phyloP scores from a whole-genome alignment of 2,797 vertebrate genomes.

The Sphenodon punctatus region DNA sequence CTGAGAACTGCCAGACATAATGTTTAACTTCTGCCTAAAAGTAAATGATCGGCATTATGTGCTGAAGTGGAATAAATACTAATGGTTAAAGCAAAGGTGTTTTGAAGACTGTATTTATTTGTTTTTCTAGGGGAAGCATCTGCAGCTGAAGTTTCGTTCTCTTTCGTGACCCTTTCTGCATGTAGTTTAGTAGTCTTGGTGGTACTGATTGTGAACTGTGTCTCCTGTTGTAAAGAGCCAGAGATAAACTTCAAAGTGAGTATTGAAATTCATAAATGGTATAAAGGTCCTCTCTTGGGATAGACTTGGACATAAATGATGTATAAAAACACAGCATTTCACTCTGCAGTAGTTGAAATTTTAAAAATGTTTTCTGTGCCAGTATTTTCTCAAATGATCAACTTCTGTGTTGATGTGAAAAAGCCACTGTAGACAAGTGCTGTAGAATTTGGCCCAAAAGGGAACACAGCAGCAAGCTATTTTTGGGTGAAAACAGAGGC shows the following conservation, averaged over 20 bases:
- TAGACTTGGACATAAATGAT: neutral
- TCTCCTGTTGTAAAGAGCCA: slow-evolving; percentile 94
- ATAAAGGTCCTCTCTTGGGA: neutral
- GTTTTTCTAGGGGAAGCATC: slow-evolving; percentile 75
- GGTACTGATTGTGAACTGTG: slow-evolving; percentile 87
- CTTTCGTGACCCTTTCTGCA: slow-evolving; percentile 82
- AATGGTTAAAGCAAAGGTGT: too few species aligned
- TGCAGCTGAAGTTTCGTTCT: slow-evolving; percentile 69
- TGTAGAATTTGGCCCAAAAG: neutral
- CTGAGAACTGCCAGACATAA: neutral
- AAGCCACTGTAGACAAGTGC: neutral
- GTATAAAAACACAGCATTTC: neutral
- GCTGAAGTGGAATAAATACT: too few species aligned
- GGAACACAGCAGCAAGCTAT: too few species aligned
- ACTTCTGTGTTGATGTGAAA: accelerated
- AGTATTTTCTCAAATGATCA: neutral
- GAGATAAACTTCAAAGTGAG: slow-evolving; percentile 98
- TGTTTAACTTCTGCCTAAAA: too few species aligned
- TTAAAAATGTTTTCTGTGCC: neutral
- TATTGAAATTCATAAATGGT: neutral
- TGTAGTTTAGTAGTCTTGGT: slow-evolving; percentile 82
- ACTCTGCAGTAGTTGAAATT: neutral
- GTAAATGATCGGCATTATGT: neutral
- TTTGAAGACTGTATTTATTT: neutral
- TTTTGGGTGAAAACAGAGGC: too few species aligned